Conservation (phyloP, 2,113 vertebrate genomes). For the Triplophysa rosa region DNA sequence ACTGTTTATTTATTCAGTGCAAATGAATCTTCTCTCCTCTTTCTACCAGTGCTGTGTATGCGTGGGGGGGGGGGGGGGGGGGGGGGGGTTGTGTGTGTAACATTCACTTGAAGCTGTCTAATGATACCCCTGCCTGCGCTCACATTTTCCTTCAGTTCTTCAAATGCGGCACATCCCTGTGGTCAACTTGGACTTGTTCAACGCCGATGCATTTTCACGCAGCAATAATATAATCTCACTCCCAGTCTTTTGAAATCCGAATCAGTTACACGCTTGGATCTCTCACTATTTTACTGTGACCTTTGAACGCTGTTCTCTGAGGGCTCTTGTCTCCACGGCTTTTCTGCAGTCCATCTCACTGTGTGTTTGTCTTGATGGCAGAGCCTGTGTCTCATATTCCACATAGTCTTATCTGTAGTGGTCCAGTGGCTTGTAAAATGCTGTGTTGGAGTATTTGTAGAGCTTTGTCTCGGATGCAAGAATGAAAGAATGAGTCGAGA, state of each 20-base stretch:
- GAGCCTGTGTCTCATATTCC: slow-evolving; percentile 9
- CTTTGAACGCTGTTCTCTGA: slow-evolving; percentile 19
- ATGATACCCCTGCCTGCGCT: slow-evolving; percentile 15
- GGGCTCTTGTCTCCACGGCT: slow-evolving; percentile 15
- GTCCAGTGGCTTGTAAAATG: slow-evolving; percentile 44
- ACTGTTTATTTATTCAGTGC: slow-evolving; percentile 51
- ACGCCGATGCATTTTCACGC: slow-evolving; percentile 6
- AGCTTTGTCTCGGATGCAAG: slow-evolving; percentile 16
- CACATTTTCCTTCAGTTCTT: neutral
- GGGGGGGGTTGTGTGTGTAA: slow-evolving; percentile 26
- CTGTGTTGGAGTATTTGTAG: slow-evolving; percentile 23
- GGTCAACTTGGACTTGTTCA: neutral
- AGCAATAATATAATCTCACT: slow-evolving; percentile 25
- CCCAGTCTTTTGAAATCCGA: slow-evolving; percentile 7
- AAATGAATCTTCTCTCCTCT: slow-evolving; percentile 44
- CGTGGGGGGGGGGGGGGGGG: neutral
- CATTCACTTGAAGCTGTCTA: slow-evolving; percentile 25
- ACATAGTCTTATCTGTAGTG: slow-evolving; percentile 41
- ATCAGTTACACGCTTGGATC: slow-evolving; percentile 29
- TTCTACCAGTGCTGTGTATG: neutral
- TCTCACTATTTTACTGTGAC: slow-evolving; percentile 35
- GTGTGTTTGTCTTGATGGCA: slow-evolving; percentile 33
- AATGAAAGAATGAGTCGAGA: slow-evolving; percentile 5
- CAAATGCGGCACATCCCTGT: neutral
- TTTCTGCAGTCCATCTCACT: slow-evolving; percentile 23